phyloP scores from a whole-genome alignment of 2,797 vertebrate species.

The Acipenser oxyrinchus region DNA sequence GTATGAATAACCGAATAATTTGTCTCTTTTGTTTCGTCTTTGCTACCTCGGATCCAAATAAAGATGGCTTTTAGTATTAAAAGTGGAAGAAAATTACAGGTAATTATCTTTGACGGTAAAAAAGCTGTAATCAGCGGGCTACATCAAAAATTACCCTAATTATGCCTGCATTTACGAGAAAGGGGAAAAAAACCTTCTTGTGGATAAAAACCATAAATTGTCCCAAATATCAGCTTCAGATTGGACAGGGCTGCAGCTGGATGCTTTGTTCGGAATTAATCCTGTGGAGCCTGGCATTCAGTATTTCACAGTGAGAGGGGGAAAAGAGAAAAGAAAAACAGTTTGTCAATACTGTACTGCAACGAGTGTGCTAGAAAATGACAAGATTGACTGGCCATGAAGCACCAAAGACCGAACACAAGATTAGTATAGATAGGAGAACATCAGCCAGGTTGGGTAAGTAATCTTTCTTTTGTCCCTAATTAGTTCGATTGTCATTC shows the following conservation, averaged over 20 bases:
- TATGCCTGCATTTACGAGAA: constrained; percentile 99
- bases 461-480: constrained; percentile 81
- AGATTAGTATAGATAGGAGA: constrained; percentile 44
- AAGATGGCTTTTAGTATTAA: constrained; percentile 99
- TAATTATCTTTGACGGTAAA: constrained; percentile 99
- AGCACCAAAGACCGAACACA: constrained; percentile 59
- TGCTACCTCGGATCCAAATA: constrained; percentile 99
- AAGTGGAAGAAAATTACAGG: constrained; percentile 99
- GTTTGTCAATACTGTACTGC: constrained; percentile 87
- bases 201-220: constrained; percentile 99
- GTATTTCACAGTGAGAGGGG: constrained; percentile 90
- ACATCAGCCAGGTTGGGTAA: constrained; percentile 70
- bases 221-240: constrained; percentile 99
- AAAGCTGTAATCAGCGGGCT: constrained; percentile 99
- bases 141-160: constrained; percentile 99
- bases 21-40: constrained; percentile 98
- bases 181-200: constrained; percentile 90
- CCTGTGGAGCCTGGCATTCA: constrained; percentile 97
- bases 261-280: constrained; percentile 98
- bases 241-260: constrained; percentile 99
- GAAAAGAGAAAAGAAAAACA: constrained; percentile 85
- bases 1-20: constrained; percentile 99
- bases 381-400: constrained; percentile 91
- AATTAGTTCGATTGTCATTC: constrained; percentile 78
- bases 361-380: constrained; percentile 95